phyloP scores from a whole-genome alignment of 2,797 vertebrate genomes.

The Numenius phaeopus region DNA sequence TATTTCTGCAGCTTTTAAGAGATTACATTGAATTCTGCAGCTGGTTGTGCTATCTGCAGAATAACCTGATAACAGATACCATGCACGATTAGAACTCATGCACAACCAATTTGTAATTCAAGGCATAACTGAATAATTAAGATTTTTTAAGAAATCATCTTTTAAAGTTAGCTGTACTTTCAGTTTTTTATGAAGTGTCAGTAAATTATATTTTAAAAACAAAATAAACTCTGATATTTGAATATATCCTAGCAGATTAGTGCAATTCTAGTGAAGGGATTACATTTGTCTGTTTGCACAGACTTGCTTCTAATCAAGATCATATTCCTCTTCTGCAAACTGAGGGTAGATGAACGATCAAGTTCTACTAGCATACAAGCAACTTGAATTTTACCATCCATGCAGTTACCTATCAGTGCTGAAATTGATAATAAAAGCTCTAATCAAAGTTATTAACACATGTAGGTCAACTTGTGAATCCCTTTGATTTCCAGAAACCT shows the following conservation, averaged over 20 bases:
- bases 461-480: background rate
- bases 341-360: background rate
- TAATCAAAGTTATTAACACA: background rate
- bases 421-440: background rate
- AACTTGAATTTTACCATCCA: background rate
- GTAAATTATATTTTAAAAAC: background rate
- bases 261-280: background rate
- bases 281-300: background rate
- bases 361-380: background rate
- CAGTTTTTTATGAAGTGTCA: background rate
- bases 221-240: background rate
- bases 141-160: fast-evolving
- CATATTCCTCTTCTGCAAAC: background rate
- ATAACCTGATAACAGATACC: background rate
- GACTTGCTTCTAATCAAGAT: background rate
- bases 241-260: background rate
- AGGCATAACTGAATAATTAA: background rate
- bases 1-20: background rate
- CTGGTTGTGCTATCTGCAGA: background rate
- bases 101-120: background rate
- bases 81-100: background rate
- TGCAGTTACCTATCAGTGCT: background rate
- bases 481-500: background rate
- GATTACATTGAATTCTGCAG: background rate
- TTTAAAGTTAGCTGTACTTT: background rate